Percentiles rank a stretch among this genome's conserved stretches.
Conservation (phyloP, 1,140 invertebrate species). For the Halesus radiatus region DNA sequence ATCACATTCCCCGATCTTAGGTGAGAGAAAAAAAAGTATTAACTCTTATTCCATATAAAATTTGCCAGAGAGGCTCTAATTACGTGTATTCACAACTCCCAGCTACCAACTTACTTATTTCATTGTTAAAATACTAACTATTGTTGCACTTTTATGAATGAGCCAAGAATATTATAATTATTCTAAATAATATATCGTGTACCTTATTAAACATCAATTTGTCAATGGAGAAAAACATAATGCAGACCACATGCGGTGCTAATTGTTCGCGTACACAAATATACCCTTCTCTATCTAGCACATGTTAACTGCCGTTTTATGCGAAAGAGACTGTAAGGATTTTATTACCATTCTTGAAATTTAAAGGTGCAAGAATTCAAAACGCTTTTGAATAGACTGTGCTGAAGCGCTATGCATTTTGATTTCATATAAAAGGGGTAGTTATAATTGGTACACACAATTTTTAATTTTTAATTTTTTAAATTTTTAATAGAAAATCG, state of each 20-base stretch:
- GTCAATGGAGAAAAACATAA: conserved; percentile 37
- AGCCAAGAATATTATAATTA: conserved; percentile 1
- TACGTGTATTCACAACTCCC: too few relatives aligned
- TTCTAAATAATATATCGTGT: not conserved
- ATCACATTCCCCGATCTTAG: too few relatives aligned
- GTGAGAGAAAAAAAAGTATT: too few relatives aligned
- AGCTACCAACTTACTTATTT: too few relatives aligned
- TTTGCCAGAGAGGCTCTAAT: too few relatives aligned
- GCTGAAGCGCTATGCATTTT: not conserved
- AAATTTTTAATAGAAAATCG: too few relatives aligned
- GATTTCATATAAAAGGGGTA: conserved; percentile 5
- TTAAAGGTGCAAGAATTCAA: conserved; percentile 26
- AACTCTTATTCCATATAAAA: too few relatives aligned
- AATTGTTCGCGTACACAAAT: conserved; percentile 44
- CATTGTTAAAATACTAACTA: not conserved
- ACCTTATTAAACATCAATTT: conserved; percentile 47
- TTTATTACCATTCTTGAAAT: conserved; percentile 3
- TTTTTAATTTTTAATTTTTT: too few relatives aligned
- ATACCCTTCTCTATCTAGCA: not conserved
- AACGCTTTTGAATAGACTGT: conserved; percentile 12
- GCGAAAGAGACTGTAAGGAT: not conserved
- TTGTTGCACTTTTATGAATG: conserved; percentile 23
- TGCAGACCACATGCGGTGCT: conserved; percentile 53
- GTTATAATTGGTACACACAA: not conserved
- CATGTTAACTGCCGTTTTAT: too few relatives aligned